These are phyloP conservation scores for Petromus typicus DNA, from an alignment of 2,113 vertebrate species.

Conservation along the genomic window DNA sequence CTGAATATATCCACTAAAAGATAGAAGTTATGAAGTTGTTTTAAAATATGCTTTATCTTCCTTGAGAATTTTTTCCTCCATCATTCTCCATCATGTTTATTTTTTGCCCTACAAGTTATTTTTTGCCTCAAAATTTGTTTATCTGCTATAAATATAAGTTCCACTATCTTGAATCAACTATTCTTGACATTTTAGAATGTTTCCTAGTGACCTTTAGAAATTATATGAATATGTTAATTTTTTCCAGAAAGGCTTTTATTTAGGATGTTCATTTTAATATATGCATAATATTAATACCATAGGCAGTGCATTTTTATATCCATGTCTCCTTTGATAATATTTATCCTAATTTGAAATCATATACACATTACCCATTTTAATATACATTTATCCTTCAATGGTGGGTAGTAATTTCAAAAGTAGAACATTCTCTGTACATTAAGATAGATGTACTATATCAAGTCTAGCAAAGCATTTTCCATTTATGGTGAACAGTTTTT, in stretches of 20 bases:
- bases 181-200: conserved; percentile 28
- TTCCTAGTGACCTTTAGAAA: background rate
- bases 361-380: background rate
- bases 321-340: background rate
- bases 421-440: conserved; percentile 5
- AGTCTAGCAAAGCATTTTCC: conserved; percentile 26
- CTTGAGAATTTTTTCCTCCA: background rate
- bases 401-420: background rate
- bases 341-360: background rate
- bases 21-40: background rate
- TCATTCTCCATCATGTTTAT: conserved; percentile 12
- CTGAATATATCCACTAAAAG: background rate
- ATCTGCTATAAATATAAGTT: conserved; percentile 14
- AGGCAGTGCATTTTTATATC: background rate
- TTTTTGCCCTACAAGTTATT: background rate
- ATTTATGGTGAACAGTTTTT: background rate
- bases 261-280: background rate
- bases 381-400: background rate
- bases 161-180: background rate
- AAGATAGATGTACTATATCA: background rate
- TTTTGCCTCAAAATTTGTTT: conserved; percentile 23
- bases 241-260: conserved; percentile 39
- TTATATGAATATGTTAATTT: background rate
- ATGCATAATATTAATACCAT: background rate
- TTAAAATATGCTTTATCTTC: background rate